Percentiles rank a stretch among this genome's conserved stretches.
Evolutionary conservation across 2,113 vertebrate genomes (phyloP).

Genomic region (Hemicordylus capensis): DNA sequence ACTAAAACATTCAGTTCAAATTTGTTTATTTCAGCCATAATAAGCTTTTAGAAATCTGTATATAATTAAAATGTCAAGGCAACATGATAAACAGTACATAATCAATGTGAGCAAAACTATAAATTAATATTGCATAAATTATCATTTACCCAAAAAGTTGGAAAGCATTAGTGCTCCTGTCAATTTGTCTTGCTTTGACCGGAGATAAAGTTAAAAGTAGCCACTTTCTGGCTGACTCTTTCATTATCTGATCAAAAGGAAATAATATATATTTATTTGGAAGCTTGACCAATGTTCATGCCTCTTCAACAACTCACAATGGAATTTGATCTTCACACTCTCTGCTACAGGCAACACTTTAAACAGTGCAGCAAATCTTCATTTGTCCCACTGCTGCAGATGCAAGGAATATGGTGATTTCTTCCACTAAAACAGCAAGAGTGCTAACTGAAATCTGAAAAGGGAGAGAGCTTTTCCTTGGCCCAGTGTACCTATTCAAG

Average conservation of each 20-base stretch:
- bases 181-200: not conserved
- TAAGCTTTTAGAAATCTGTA: not conserved
- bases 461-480: not conserved
- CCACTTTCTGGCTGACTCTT: not conserved
- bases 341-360: not conserved
- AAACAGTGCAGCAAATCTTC: not conserved
- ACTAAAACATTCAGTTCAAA: conserved; percentile 17
- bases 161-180: too few relatives aligned
- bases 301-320: not conserved
- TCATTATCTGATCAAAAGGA: not conserved
- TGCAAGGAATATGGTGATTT: not conserved
- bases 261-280: not conserved
- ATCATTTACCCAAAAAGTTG: not conserved
- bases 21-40: not conserved
- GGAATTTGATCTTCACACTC: not conserved
- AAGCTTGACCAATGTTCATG: not conserved
- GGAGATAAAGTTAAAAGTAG: not conserved
- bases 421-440: not conserved
- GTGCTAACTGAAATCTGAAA: not conserved
- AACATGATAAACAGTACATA: not conserved
- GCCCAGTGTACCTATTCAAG: not conserved
- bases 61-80: not conserved
- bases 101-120: not conserved
- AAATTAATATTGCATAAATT: not conserved
- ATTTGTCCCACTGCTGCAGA: not conserved